phyloP scores from a whole-genome alignment of 2,888 invertebrate genomes.

The Pteria penguin region DNA sequence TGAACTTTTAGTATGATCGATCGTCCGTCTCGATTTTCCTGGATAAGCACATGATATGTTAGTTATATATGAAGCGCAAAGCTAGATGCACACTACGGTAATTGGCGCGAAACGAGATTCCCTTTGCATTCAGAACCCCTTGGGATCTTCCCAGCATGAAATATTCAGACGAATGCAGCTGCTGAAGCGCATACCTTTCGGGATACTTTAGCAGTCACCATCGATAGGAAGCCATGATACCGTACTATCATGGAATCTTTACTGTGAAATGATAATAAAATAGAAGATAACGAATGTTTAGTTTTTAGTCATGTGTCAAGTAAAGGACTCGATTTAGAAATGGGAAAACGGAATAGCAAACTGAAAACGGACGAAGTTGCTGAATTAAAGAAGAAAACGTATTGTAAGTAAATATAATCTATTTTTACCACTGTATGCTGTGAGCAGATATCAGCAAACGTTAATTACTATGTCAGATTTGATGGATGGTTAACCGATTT shows the following conservation, averaged over 20 bases:
- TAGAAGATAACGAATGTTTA: no score
- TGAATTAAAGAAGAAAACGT: constrained; percentile 67
- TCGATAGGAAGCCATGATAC: no score
- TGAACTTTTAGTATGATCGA: no score
- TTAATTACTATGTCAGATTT: no score
- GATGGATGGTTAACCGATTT: neutral
- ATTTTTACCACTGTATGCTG: neutral
- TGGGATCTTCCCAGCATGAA: constrained; percentile 12
- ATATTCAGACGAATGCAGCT: constrained; percentile 16
- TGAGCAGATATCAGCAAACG: no score
- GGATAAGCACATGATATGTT: no score
- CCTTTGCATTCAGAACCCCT: constrained; percentile 21
- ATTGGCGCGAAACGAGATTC: constrained; percentile 21
- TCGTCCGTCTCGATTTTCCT: no score
- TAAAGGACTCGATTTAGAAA: constrained; percentile 29
- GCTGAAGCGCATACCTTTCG: constrained; percentile 13
- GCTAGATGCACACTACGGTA: no score
- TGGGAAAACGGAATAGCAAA: constrained; percentile 75
- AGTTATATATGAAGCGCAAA: no score
- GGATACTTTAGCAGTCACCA: neutral
- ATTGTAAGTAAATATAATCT: constrained; percentile 64
- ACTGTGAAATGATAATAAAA: no score
- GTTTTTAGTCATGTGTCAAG: no score
- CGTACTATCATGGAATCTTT: no score
- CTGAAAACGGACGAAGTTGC: constrained; percentile 69